phyloP scores from a whole-genome alignment of 2,797 vertebrate species.

The Xenentodon cancila region DNA sequence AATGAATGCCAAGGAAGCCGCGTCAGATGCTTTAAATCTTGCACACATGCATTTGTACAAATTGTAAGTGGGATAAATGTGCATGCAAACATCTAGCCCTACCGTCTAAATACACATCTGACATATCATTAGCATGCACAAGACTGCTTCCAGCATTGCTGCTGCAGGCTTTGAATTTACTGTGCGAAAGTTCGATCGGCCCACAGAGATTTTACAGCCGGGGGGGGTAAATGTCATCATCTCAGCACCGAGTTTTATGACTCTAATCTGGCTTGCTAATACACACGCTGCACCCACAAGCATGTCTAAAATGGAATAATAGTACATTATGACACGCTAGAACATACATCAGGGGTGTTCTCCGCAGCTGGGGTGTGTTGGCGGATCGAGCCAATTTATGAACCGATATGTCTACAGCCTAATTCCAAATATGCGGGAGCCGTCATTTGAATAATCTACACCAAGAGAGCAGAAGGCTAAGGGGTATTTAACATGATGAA shows the following conservation, averaged over 20 bases:
- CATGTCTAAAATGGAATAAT: constrained; percentile 72
- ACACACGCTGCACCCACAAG: constrained; percentile 51
- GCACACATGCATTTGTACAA: constrained; percentile 5
- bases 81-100: not conserved
- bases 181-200: constrained; percentile 50
- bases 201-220: constrained; percentile 64
- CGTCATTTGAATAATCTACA: constrained; percentile 74
- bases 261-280: constrained; percentile 69
- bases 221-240: constrained; percentile 69
- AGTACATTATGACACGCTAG: constrained; percentile 67
- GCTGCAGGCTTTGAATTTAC: constrained; percentile 53
- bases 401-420: constrained; percentile 56
- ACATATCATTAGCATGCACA: constrained; percentile 42
- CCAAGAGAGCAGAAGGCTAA: constrained; percentile 46
- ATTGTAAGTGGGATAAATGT: constrained; percentile 26
- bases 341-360: constrained; percentile 59
- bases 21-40: constrained; percentile 6
- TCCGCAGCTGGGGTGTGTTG: constrained; percentile 45
- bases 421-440: constrained; percentile 70
- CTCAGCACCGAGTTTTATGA: constrained; percentile 68
- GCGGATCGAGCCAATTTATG: constrained; percentile 62
- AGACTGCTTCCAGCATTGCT: constrained; percentile 31
- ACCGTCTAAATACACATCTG: constrained; percentile 15
- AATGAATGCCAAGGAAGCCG: constrained; percentile 15
- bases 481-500: constrained; percentile 73